Evolutionary conservation across 2,113 vertebrate species (phyloP), one percentile per base, ranked within the genome.

Genomic region (Gasterosteus nipponicus): DNA sequence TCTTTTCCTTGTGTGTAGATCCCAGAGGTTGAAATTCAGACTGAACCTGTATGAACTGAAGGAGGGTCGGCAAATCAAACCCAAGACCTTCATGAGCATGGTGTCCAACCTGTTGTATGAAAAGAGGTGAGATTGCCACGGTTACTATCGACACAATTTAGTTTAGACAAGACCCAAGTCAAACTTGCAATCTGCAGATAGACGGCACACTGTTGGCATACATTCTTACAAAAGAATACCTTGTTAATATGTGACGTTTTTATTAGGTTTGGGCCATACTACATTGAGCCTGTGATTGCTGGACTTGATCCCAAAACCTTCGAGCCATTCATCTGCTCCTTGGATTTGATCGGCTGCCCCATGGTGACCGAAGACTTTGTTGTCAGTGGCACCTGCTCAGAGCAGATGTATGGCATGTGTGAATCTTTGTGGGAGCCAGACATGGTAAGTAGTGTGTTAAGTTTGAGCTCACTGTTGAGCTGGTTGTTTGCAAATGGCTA

Each of bases 351-450:
- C 1, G 97, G 97, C 84, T 99, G 98, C 81, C 97, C 97, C 11
- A 99, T 99, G 98, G 92, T 96, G 62, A 99, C 98, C 0, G 95
- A 99, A 0, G 98, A 99, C 89, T 99, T 99, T 58, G 97, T 99
- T 16, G 97, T 99, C 82, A 98, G 97, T 1, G 97, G 98, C 11
- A 99, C 97, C 38, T 98, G 97, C 82, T 94, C 97, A 0, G 97
- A 99, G 89, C 98, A 99, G 90, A 99, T 99, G 97, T 99, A 98
- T 0, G 98, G 98, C 58, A 99, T 99, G 97, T 99, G 97, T 0
- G 97, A 99, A 81, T 98, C 97, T 35, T 94, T 99, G 75, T 99
- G 97, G 98, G 96, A 97, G 88, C 96, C 96, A 0, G 87, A 97
- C 87, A 95, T 99, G 97, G 97, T 99, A 75, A 96, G 98, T 90